A percentile compares a stretch with the other conserved stretches of the same genome.
phyloP scores from a whole-genome alignment of 1,140 invertebrate genomes.

The Aphis craccivora region DNA sequence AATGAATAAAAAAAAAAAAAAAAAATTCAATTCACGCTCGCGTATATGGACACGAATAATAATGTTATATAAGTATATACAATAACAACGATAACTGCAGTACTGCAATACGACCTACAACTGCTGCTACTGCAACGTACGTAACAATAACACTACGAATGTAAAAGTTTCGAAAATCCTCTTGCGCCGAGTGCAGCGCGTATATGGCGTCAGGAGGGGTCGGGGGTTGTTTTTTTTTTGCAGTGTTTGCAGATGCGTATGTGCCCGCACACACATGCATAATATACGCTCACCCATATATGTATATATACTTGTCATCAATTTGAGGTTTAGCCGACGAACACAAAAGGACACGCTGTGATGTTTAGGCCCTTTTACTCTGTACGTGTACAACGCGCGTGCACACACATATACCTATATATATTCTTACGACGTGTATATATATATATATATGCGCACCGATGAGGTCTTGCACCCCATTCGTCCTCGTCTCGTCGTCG shows the following conservation, averaged over 20 bases:
- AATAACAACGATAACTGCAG: not conserved
- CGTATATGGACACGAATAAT: not conserved
- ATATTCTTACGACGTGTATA: not conserved
- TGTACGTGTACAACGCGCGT: not conserved
- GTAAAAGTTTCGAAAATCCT: constrained; percentile 49
- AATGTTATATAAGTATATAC: not conserved
- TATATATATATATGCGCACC: not conserved
- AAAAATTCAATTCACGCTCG: not conserved
- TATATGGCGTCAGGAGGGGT: not conserved
- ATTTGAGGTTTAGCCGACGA: constrained; percentile 49
- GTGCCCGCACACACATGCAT: not conserved
- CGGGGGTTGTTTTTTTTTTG: not conserved
- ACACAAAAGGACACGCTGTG: constrained; percentile 44
- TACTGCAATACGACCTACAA: not conserved
- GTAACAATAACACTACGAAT: constrained; percentile 26
- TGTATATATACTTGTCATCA: constrained; percentile 46
- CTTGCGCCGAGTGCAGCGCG: not conserved
- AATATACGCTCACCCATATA: not conserved
- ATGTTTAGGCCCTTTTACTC: constrained; percentile 51
- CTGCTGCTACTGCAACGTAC: no score
- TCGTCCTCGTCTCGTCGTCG: not conserved
- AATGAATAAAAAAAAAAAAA: not conserved
- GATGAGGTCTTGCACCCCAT: constrained; percentile 3
- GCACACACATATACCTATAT: not conserved
- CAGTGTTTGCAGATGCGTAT: constrained; percentile 27